These are phyloP conservation scores for Drosophila mauritiana DNA, from an alignment of 1,140 invertebrate genomes.

Conservation along the genomic window DNA sequence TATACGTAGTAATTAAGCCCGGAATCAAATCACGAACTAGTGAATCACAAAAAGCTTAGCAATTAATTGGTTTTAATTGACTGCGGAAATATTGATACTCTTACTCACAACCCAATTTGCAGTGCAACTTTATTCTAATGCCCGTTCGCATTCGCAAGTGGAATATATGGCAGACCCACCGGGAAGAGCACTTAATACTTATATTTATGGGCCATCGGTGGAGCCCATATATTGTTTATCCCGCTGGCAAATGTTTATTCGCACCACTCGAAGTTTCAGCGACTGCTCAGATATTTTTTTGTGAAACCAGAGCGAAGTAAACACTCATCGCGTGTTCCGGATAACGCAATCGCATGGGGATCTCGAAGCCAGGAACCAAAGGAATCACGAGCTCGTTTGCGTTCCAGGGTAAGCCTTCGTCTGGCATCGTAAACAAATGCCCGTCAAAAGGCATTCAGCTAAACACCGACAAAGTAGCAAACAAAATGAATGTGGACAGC, in stretches of 20 bases:
- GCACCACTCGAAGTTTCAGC: constrained; percentile 40
- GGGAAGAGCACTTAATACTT: constrained; percentile 39
- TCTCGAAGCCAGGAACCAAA: constrained; percentile 31
- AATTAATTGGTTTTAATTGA: constrained; percentile 37
- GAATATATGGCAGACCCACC: constrained; percentile 36
- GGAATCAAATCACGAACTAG: constrained; percentile 26
- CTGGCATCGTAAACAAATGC: constrained; percentile 60
- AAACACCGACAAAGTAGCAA: constrained; percentile 45
- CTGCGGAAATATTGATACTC: constrained; percentile 46
- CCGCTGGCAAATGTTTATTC: constrained; percentile 49
- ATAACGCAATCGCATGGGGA: constrained; percentile 53
- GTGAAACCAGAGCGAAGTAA: constrained; percentile 48
- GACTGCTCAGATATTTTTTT: constrained; percentile 26
- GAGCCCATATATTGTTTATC: constrained; percentile 44
- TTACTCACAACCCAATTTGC: constrained; percentile 34
- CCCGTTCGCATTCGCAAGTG: constrained; percentile 26
- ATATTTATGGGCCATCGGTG: constrained; percentile 37
- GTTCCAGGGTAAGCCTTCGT: constrained; percentile 7
- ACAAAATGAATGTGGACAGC: constrained; percentile 26
- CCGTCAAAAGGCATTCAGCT: constrained; percentile 49
- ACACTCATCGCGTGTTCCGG: constrained; percentile 68
- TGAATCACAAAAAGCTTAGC: constrained; percentile 18
- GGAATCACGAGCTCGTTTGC: constrained; percentile 39
- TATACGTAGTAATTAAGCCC: not conserved
- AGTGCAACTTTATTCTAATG: constrained; percentile 17